Base-by-base conservation (phyloP, 1,140 invertebrate genomes). In the Helicoverpa armigera region DNA sequence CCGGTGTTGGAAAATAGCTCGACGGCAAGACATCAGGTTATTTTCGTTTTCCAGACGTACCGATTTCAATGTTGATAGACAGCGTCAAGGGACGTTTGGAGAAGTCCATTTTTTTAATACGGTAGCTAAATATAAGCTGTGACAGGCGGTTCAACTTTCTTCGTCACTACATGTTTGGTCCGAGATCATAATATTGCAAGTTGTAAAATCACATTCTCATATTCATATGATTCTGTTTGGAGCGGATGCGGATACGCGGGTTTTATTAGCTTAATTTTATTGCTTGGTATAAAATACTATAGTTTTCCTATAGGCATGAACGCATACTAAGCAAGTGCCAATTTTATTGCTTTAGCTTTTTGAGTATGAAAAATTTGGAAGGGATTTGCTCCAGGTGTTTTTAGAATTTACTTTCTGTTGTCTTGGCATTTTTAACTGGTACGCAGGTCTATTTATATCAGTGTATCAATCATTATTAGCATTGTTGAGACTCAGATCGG, bases 1-100 rank as follows among this genome's bases (percentile, higher is more conserved):
- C 61, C 35, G 12, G 10, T 60, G 48, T 75, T 83, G 69, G 77
- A 77, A 90, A 90, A 89, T 87, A 86, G 78, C 78, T 29, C 63
- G 70, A 51, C 81, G 80, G 80, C 81, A 65, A 29, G 56, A 85
- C 67, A 63, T 81, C 35, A 53, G 61, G 83, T 69, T 89, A 88
- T 89, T 89, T 88, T 83, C 11, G 63, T 69, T 48, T 63, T 78
- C 31, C 76, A 69, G 75, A 67, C 48, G 48, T 35, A 50, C 35
- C 60, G 31, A 53, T 58, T 61, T 73, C 50, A 18, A 53, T 51
- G 69, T 50, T 73, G 78, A 75, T 60, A 60, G 70, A 81, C 70
- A 31, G 50, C 50, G 72, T 78, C 73, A 79, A 60, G 48, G 29
- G 14, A 51, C 48, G 18, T 51, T 77, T 58, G n/a, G 12, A 65